These are phyloP conservation scores for Callionymus lyra DNA, from an alignment of 2,113 vertebrate species.

Conservation along the genomic window DNA sequence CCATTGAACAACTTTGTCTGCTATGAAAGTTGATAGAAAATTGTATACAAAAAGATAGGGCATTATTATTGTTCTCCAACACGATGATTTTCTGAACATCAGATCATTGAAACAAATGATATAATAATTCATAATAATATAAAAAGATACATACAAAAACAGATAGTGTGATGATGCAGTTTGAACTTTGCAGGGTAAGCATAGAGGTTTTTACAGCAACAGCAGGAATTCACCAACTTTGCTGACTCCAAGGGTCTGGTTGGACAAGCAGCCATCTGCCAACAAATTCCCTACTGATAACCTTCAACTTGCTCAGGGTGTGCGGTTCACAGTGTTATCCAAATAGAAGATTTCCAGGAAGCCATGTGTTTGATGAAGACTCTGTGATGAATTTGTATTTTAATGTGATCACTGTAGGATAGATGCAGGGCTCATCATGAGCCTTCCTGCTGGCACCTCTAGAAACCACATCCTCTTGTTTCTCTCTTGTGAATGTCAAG, in stretches of 20 bases:
- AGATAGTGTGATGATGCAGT: slow-evolving; percentile 7
- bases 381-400: not conserved
- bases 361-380: slow-evolving; percentile 1
- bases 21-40: too few species aligned
- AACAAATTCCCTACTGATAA: slow-evolving; percentile 31
- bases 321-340: slow-evolving; percentile 1
- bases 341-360: slow-evolving; percentile 6
- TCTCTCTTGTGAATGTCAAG: too few species aligned
- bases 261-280: slow-evolving; percentile 13
- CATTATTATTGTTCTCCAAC: too few species aligned
- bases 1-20: too few species aligned
- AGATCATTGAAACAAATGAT: too few species aligned
- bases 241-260: slow-evolving; percentile 19
- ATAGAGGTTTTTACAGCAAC: slow-evolving; percentile 10
- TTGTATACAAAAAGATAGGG: too few species aligned
- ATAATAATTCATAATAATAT: too few species aligned
- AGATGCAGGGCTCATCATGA: not conserved
- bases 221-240: slow-evolving; percentile 20
- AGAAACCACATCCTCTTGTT: too few species aligned
- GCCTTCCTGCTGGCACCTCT: too few species aligned
- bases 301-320: slow-evolving; percentile 23
- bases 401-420: not conserved
- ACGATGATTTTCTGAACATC: too few species aligned
- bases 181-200: slow-evolving; percentile 20
- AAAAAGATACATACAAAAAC: too few species aligned